Conservation (phyloP, 64 coral and sea anemone genomes). For the Catalaphyllia jardinei region DNA sequence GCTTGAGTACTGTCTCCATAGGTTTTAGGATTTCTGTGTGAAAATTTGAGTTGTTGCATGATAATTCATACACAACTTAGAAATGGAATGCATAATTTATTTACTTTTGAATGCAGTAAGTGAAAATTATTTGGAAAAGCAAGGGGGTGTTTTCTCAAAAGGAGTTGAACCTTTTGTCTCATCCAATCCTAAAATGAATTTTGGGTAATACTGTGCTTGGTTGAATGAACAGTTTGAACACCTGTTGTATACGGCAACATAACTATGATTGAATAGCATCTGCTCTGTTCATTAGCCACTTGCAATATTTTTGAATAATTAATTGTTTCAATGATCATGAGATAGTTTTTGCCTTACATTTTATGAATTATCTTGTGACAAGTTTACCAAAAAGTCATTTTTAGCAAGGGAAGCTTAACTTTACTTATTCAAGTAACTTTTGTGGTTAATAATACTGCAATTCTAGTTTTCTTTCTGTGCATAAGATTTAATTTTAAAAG, state of each 20-base stretch:
- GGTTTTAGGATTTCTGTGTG: no score
- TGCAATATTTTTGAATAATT: constrained; percentile 29
- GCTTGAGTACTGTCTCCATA: no score
- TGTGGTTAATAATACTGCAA: no score
- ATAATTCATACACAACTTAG: background rate
- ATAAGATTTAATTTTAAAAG: background rate
- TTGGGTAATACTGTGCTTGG: background rate
- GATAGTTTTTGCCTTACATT: constrained; percentile 4
- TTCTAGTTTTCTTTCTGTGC: background rate
- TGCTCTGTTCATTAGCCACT: constrained; percentile 19
- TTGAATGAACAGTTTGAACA: background rate
- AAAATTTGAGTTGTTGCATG: background rate
- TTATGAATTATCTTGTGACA: background rate
- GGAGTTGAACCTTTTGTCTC: background rate
- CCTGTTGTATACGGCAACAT: background rate
- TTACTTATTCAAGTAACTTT: background rate
- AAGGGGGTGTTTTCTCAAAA: background rate
- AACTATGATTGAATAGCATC: constrained; percentile 26
- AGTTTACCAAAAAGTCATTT: background rate
- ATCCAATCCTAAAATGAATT: background rate
- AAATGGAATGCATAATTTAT: background rate
- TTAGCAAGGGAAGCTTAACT: background rate
- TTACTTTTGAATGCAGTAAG: background rate
- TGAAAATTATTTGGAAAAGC: background rate
- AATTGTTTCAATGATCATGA: background rate